phyloP scores from a whole-genome alignment of 2,888 invertebrate genomes.

The Sisyra terminalis region DNA sequence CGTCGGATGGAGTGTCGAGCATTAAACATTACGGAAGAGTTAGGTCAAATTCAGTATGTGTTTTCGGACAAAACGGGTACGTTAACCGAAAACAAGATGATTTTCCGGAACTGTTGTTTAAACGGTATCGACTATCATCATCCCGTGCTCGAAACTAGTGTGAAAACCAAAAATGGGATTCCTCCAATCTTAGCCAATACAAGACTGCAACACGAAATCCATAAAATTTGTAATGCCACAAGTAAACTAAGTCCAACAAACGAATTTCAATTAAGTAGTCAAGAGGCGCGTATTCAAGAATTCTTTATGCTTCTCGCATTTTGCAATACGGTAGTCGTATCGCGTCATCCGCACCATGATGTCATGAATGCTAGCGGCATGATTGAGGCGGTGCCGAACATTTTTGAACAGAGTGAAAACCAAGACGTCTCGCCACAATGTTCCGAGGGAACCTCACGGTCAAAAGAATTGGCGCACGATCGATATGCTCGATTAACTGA shows the following conservation, averaged over 20 bases:
- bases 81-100: conserved; percentile 93
- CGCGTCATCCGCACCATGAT: conserved; percentile 62
- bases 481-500: conserved; percentile 57
- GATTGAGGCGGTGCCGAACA: conserved; percentile 28
- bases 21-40: conserved; percentile 91
- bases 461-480: conserved; percentile 17
- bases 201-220: conserved; percentile 33
- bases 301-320: conserved; percentile 83
- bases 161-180: conserved; percentile 25
- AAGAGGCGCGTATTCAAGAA: conserved; percentile 64
- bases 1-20: conserved; percentile 80
- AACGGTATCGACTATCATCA: conserved; percentile 83
- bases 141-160: conserved; percentile 46
- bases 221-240: conserved; percentile 17
- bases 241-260: conserved; percentile 7
- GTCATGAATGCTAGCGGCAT: conserved; percentile 54
- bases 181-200: conserved; percentile 33
- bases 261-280: conserved; percentile 22
- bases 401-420: conserved; percentile 14
- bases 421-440: conserved; percentile 8
- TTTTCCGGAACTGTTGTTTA: conserved; percentile 81
- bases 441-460: not conserved
- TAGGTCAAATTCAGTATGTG: conserved; percentile 88
- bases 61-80: conserved; percentile 98
- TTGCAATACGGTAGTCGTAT: conserved; percentile 94